Base-by-base conservation (phyloP, 2,113 vertebrate genomes). In the Oenanthe melanoleuca region DNA sequence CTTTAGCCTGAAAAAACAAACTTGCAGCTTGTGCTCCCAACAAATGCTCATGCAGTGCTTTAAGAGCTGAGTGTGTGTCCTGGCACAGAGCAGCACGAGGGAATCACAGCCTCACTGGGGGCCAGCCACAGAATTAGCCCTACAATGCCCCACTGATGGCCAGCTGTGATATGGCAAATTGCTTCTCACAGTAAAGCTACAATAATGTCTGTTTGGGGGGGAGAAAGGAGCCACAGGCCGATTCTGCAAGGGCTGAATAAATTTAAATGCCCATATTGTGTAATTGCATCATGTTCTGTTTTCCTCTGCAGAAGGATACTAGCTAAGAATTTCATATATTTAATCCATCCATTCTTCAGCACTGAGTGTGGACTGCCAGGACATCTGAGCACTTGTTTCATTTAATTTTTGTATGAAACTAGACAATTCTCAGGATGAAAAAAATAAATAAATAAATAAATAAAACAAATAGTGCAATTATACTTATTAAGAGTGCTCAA, bases 151-250 rank as follows among this genome's bases (percentile, higher is more conserved):
- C 96, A 90, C 90, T 94, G 95, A 85, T 94, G 97, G 60, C 97
- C 98, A 97, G 97, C 97, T 97, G 96, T 86, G 88, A 96, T 66
- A 86, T 59, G 90, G 92, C 87, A 96, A 97, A 97, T 96, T 97
- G 95, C 94, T 97, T 92, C 89, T 92, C 91, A 96, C 44, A 97
- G 94, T 86, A 92, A 97, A 97, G 70, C 84, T 59, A 66, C 94
- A 78, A 37, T 82, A 66, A 80, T 28, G 31, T 52, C 69, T 14
- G 7, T 40, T 9, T 66, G 21, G 67, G 37, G 8, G 8, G 8
- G 34, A 8, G 1, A 10, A 33, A 59, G 50, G 24, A 37, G 34
- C 37, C 55, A 83, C 1, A 1, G 47, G 50, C 63, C 57, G 33
- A 73, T 63, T 61, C 79, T 93, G 70, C 34, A 88, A 77, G 74